A percentile compares a stretch with the other conserved stretches of the same genome.
phyloP scores from a whole-genome alignment of 2,797 vertebrate species.

The Sciaenops ocellatus region DNA sequence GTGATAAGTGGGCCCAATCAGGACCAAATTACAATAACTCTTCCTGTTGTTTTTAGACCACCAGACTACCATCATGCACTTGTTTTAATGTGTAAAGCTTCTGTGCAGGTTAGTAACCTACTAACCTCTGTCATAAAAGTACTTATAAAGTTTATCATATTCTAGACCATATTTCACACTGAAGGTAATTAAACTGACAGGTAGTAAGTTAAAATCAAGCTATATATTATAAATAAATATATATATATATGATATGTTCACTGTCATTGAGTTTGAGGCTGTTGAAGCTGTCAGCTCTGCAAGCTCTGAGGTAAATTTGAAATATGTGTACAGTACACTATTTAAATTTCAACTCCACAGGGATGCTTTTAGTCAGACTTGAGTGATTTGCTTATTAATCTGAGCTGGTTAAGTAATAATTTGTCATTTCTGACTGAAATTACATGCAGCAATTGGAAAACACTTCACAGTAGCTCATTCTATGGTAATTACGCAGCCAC shows the following conservation, averaged over 20 bases:
- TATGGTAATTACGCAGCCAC: constrained; percentile 36
- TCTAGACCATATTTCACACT: background rate
- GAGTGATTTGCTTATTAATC: constrained; percentile 44
- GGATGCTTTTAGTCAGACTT: constrained; percentile 34
- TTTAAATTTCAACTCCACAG: constrained; percentile 13
- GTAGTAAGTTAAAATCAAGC: background rate
- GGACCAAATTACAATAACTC: background rate
- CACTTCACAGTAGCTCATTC: constrained; percentile 32
- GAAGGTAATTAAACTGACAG: background rate
- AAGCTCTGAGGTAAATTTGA: constrained; percentile 2
- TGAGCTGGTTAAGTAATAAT: constrained; percentile 44
- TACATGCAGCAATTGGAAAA: constrained; percentile 31
- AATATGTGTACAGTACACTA: constrained; percentile 4
- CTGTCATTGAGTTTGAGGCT: background rate
- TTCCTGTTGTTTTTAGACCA: background rate
- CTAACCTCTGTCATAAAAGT: constrained; percentile 1
- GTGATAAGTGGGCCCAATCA: background rate
- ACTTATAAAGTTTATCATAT: background rate
- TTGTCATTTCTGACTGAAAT: constrained; percentile 61
- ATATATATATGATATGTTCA: background rate
- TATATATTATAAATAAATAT: background rate
- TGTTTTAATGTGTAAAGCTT: background rate
- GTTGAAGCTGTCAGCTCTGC: constrained; percentile 4
- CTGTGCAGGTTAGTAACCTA: background rate
- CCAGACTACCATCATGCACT: background rate